Evolutionary conservation across 1,140 invertebrate species (phyloP), one percentile per base, ranked within the genome.

Genomic region (Lepidotrigona ventralis): DNA sequence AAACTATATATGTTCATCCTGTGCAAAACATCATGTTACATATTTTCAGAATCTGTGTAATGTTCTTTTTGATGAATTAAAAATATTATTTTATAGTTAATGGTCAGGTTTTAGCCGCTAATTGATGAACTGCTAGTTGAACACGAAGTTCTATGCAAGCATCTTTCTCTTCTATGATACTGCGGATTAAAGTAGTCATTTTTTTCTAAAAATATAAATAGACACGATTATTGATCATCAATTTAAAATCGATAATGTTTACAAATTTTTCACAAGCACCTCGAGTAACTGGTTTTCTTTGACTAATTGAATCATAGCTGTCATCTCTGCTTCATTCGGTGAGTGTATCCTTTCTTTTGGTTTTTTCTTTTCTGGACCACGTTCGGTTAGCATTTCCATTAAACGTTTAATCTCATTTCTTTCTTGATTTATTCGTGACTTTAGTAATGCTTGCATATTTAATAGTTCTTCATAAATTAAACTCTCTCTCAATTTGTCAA

Each of bases 141-240:
- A 96, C 96, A 85, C 96, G 95, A 12, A 96, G 90, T 63, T 96
- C 95, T 79, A 96, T 95, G 84, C 96, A 96, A 3, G 95, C 95
- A 56, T 96, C 95, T 80, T 95, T 95, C 86, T 96, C 96, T 91
- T 96, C 96, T 95, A 96, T 91, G 95, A 96, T 93, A 95, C 96
- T 93, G 92, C 95, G 80, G 94, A 95, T 90, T 95, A 94, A 91
- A 91, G 95, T 93, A 93, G 92, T 93, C 96, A 95, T 93, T 95
- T 96, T 93, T 96, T 96, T 94, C 93, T 94, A 70, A 70, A n/a
- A 46, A 14, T 14, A 63, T 4, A 5, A 69, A 33, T 26, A 53
- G 0, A 46, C 39, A 46, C 8, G 6, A 46, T 46, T 46, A 46
- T 9, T 46, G 39, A 23, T 9, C 51, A 58, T 14, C 58, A 71